A percentile compares a stretch with the other conserved stretches of the same genome.
phyloP scores from a whole-genome alignment of 2,888 invertebrate species.

The Seira ritae region DNA sequence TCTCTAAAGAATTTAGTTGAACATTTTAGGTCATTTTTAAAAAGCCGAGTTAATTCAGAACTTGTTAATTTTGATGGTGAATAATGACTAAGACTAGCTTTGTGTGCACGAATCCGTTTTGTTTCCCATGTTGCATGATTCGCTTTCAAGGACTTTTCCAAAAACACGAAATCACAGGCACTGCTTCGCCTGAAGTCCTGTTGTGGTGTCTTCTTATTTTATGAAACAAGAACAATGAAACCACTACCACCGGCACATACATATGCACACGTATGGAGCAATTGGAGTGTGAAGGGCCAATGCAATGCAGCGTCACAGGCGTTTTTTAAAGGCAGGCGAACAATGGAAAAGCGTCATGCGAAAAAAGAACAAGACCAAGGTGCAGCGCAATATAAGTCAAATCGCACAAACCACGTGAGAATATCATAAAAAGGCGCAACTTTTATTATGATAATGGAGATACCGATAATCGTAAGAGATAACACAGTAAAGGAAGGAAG shows the following conservation, averaged over 20 bases:
- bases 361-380: conserved; percentile 12
- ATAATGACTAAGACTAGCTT: neutral
- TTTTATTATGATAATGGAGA: neutral
- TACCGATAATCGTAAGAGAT: conserved; percentile 23
- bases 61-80: neutral
- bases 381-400: neutral
- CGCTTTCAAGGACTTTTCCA: conserved; percentile 1
- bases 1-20: neutral
- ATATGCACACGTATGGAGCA: neutral
- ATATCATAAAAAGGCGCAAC: neutral
- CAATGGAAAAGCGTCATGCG: neutral
- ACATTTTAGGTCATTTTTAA: conserved; percentile 1
- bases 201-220: too few species aligned
- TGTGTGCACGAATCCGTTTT: neutral
- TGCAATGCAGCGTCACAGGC: neutral
- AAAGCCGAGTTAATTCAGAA: neutral
- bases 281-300: conserved; percentile 9
- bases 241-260: too few species aligned
- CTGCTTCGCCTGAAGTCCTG: too few species aligned
- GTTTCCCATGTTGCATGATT: neutral
- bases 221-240: too few species aligned
- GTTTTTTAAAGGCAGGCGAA: neutral
- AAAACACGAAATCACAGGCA: neutral
- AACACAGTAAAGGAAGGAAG: conserved; percentile 50
- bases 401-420: neutral